Evolutionary conservation across 2,113 vertebrate species (phyloP).

Genomic region (Esox niger): DNA sequence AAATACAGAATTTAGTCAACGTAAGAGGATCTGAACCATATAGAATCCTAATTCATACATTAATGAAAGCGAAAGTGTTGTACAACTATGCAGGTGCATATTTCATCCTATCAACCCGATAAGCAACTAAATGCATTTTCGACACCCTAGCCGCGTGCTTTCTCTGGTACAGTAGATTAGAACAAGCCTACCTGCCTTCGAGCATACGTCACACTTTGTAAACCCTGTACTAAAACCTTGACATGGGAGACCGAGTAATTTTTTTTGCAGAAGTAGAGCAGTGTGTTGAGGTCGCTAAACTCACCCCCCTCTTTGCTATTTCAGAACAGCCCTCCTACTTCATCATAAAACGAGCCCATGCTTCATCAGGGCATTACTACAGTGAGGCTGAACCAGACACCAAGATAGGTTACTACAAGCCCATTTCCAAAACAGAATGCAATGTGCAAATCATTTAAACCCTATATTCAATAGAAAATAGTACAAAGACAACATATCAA

Average conservation of each 20-base stretch:
- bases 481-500: no score
- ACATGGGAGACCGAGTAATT: not conserved
- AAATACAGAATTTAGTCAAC: not conserved
- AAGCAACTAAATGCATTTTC: not conserved
- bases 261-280: not conserved
- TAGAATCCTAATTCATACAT: no score
- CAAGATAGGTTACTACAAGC: no score
- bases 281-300: not conserved
- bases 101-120: not conserved
- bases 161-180: no score
- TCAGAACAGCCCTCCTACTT: conserved; percentile 57
- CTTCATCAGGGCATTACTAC: no score
- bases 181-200: not conserved
- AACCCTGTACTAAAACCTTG: not conserved
- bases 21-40: no score
- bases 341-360: no score
- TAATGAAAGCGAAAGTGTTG: not conserved
- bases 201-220: conserved; percentile 5
- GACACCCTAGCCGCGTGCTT: not conserved
- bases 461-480: no score
- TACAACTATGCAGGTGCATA: not conserved
- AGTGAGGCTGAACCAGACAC: no score
- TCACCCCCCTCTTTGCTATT: not conserved
- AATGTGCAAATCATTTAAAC: no score
- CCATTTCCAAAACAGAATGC: no score